Base-by-base conservation (phyloP, 2,797 vertebrate species). In the Microcaecilia unicolor region DNA sequence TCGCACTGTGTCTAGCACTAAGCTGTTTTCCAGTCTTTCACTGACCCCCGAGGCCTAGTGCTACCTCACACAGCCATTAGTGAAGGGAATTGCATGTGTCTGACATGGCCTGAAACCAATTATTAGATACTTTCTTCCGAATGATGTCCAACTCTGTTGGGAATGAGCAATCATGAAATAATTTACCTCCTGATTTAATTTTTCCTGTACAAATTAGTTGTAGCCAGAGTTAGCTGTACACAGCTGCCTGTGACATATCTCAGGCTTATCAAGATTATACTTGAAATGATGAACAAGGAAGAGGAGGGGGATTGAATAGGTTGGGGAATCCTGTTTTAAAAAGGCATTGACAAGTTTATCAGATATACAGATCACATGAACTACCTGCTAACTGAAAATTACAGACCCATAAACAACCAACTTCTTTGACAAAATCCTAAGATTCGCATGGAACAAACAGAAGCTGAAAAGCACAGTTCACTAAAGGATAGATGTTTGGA, bases 131-230 rank as follows among this genome's bases (percentile, higher is more conserved):
- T 96, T 97, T 93, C 87, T 82, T 89, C 89, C 88, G 90, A 94
- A 94, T 92, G 89, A 95, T 95, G 84, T 86, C 85, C 84, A 77
- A 80, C 75, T 91, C 94, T 91, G 80, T 81, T 78, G 93, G 93
- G 91, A 97, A 93, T 84, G 88, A 87, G 85, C 88, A 94, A 96
- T 94, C 93, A 91, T 86, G 89, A 88, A 90, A 96, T 93, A 91
- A 95, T 98, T 96, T 93, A 90, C 84, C 86, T 89, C 81, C 86
- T 93, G 92, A 95, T 97, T 97, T 96, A 93, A 94, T 97, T 97
- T 95, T 92, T 86, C 87, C 78, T 76, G 73, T 76, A 81, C 72
- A 85, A 82, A 84, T 85, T 80, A 84, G 75, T 80, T 80, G 70
- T 77, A 76, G 72, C 55, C 61, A 47, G 71, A 76, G 55, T 64